phyloP scores from a whole-genome alignment of 2,888 invertebrate genomes.

The Lissocephala sabroskyi region DNA sequence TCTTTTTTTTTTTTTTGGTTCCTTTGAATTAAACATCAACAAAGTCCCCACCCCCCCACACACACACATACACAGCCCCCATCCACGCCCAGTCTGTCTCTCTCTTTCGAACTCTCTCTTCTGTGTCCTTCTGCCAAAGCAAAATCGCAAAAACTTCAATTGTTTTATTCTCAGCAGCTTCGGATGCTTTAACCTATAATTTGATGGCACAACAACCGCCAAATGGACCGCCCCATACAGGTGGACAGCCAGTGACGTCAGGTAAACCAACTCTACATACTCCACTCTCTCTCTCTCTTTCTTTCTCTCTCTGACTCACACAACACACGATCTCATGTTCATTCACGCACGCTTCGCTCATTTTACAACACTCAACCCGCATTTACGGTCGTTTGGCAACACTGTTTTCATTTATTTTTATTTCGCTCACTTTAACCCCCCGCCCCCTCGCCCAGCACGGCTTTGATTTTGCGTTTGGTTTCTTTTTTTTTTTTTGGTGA shows the following conservation, averaged over 20 bases:
- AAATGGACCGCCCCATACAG: constrained; percentile 65
- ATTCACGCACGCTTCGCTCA: not conserved
- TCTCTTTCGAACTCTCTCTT: not conserved
- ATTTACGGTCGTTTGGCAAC: not conserved
- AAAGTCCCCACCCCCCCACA: not conserved
- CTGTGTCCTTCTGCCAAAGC: no score
- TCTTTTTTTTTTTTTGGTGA: constrained; percentile 17
- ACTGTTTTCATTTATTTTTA: not conserved
- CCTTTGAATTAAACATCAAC: no score
- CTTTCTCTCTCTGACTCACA: not conserved
- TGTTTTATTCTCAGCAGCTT: constrained; percentile 63
- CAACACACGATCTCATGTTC: constrained; percentile 10
- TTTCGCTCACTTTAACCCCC: not conserved
- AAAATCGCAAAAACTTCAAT: no score
- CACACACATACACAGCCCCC: not conserved
- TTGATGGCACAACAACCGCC: constrained; percentile 72
- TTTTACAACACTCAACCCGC: not conserved
- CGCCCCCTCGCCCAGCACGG: constrained; percentile 3
- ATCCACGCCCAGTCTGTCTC: no score
- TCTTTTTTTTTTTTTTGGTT: no score
- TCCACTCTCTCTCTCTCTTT: no score
- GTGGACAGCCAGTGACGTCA: constrained; percentile 65
- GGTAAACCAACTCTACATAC: constrained; percentile 63
- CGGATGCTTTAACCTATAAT: constrained; percentile 70
- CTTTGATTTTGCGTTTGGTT: no score